Percentiles rank a stretch among this genome's conserved stretches.
Evolutionary conservation across 2,113 vertebrate species (phyloP).

Genomic region (Paedocypris sp.): DNA sequence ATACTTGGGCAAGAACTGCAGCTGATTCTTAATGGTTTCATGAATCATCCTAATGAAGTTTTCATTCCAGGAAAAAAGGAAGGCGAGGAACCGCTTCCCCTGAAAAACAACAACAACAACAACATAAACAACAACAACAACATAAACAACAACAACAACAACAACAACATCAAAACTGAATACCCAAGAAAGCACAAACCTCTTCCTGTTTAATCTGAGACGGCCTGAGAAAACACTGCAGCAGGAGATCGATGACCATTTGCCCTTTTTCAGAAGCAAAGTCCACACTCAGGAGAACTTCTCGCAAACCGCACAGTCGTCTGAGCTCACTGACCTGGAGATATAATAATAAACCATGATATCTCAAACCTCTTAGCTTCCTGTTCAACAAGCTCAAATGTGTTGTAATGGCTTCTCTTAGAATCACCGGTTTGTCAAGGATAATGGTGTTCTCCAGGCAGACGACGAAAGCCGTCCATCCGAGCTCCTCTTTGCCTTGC

Average conservation of each 20-base stretch:
- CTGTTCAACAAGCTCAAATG: not conserved
- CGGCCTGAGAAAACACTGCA: conserved; percentile 72
- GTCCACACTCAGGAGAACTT: conserved; percentile 68
- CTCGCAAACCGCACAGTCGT: conserved; percentile 70
- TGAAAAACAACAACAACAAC: conserved; percentile 40
- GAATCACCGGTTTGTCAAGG: conserved; percentile 61
- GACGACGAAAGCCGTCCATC: conserved; percentile 67
- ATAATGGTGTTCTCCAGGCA: conserved; percentile 69
- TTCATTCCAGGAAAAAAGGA: conserved; percentile 82
- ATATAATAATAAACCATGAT: not conserved
- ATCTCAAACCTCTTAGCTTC: too few relatives aligned
- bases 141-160: conserved; percentile 8
- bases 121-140: not conserved
- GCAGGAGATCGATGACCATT: conserved; percentile 70
- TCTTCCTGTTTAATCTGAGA: conserved; percentile 74
- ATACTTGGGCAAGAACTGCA: conserved; percentile 79
- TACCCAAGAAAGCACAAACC: conserved; percentile 50
- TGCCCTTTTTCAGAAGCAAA: conserved; percentile 70
- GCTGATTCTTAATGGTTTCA: conserved; percentile 84
- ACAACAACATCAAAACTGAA: not conserved
- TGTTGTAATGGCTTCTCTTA: not conserved
- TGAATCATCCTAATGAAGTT: conserved; percentile 86
- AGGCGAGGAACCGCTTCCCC: conserved; percentile 89
- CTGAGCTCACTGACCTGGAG: conserved; percentile 67
- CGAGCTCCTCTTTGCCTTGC: conserved; percentile 73